Evolutionary conservation across 2,113 vertebrate species (phyloP), one percentile per base, ranked within the genome.

Genomic region (Hystrix brachyura): DNA sequence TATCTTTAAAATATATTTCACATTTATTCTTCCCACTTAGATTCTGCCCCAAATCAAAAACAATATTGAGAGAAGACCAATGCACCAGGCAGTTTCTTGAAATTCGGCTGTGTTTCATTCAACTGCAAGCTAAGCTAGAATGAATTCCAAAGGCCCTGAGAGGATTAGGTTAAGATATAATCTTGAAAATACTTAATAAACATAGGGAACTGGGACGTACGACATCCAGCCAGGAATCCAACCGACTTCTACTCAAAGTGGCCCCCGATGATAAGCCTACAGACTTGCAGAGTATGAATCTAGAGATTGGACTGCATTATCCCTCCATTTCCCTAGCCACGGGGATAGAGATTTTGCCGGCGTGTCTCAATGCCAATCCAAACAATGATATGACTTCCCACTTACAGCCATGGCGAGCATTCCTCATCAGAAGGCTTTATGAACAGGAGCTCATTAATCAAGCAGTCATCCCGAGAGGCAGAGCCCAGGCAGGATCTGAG

Each of bases 101-200:
- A 76, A 55, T 94, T 97, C 25, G 74, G 12, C 69, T 83, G 3
- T 90, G 57, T 95, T 95, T 96, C 64, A 84, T 93, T 95, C 91
- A 96, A 78, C 84, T 97, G 72, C 92, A 72, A 97, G 81, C 43
- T 97, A 95, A 96, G 89, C 65, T 51, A 55, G 87, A 97, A 95
- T 83, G 55, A 91, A 97, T 97, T 91, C 74, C 81, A 95, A 95
- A 95, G 87, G 79, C 80, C 95, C n/a, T 59, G 85, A 94, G 94
- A 86, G 81, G 96, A 98, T 98, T 97, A 97, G 48, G 38, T 93
- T 90, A 95, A 96, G 96, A 97, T 95, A 89, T 80, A 96, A 98
- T 98, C 94, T 96, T 95, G 76, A 95, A 98, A 97, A 97, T 94
- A 92, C 84, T 97, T 98, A 97, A 97, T 95, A 97, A 97, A 97